Conservation (phyloP, 2,113 vertebrate genomes). For the Entelurus aequoreus region DNA sequence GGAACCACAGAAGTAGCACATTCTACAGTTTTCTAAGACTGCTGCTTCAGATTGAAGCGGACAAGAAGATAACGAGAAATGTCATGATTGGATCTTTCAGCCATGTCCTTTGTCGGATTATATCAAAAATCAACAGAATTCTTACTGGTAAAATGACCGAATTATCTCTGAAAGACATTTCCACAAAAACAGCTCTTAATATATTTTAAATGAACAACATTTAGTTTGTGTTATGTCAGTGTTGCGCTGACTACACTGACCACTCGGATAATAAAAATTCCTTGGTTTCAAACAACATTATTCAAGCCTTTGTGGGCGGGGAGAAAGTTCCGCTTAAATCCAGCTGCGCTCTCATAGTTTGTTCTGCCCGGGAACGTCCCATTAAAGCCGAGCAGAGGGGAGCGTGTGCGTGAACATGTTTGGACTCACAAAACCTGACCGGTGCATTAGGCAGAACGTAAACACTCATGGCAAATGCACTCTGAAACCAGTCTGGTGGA, state of each 20-base stretch:
- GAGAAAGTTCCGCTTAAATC: slow-evolving; percentile 35
- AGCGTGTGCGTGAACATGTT: slow-evolving; percentile 65
- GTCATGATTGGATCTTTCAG: too few species aligned
- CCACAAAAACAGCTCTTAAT: too few species aligned
- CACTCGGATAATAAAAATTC: slow-evolving; percentile 59
- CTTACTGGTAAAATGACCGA: too few species aligned
- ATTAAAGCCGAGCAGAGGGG: slow-evolving; percentile 49
- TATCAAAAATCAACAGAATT: too few species aligned
- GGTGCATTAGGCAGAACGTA: slow-evolving; percentile 67
- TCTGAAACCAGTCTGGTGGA: slow-evolving; percentile 43
- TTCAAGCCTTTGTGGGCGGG: slow-evolving; percentile 52
- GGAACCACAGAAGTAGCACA: too few species aligned
- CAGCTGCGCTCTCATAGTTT: slow-evolving; percentile 61
- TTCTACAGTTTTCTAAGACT: too few species aligned
- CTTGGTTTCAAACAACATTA: slow-evolving; percentile 44
- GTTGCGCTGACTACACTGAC: not conserved
- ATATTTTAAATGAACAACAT: too few species aligned
- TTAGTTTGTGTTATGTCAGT: slow-evolving; percentile 5
- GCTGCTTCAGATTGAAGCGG: too few species aligned
- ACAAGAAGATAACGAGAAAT: too few species aligned
- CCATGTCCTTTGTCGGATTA: too few species aligned
- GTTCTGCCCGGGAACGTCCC: slow-evolving; percentile 51
- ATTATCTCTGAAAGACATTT: too few species aligned
- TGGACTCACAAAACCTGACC: slow-evolving; percentile 58
- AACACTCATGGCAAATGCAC: slow-evolving; percentile 60